Evolutionary conservation across 2,888 invertebrate species (phyloP).

Genomic region (Tenthredo scrophulariae): DNA sequence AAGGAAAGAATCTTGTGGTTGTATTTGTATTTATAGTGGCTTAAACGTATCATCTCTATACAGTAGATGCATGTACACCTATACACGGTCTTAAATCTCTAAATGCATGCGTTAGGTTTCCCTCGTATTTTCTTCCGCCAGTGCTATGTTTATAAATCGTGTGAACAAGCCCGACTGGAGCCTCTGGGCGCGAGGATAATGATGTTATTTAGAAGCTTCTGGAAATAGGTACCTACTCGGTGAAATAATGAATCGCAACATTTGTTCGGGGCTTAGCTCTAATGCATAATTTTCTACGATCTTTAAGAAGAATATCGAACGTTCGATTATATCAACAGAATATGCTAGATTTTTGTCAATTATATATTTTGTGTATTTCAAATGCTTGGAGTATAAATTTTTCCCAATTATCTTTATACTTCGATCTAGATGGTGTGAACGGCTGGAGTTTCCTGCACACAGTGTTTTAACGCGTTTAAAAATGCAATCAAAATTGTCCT

Average conservation of each 20-base stretch:
- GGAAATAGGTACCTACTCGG: constrained; percentile 14
- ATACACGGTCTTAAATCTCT: not conserved
- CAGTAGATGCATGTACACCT: not conserved
- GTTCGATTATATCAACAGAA: not conserved
- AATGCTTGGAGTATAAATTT: not conserved
- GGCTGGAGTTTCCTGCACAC: not conserved
- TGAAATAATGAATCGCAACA: constrained; percentile 53
- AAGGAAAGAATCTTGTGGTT: not conserved
- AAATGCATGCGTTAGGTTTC: constrained; percentile 20
- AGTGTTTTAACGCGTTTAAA: constrained; percentile 28
- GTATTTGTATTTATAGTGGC: constrained; percentile 40
- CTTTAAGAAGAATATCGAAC: not conserved
- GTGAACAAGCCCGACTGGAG: constrained; percentile 50
- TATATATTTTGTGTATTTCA: not conserved
- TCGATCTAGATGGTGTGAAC: not conserved
- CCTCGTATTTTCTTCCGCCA: constrained; percentile 32
- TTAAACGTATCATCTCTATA: constrained; percentile 17
- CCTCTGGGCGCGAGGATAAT: constrained; percentile 42
- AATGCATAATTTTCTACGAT: constrained; percentile 23
- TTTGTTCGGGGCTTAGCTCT: constrained; percentile 27
- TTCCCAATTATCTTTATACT: not conserved
- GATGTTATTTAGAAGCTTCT: constrained; percentile 54
- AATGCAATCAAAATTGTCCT: constrained; percentile 36
- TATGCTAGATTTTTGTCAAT: not conserved
- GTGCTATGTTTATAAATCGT: constrained; percentile 55